Evolutionary conservation across 2,797 vertebrate species (phyloP).

Genomic region (Myioborus miniatus): DNA sequence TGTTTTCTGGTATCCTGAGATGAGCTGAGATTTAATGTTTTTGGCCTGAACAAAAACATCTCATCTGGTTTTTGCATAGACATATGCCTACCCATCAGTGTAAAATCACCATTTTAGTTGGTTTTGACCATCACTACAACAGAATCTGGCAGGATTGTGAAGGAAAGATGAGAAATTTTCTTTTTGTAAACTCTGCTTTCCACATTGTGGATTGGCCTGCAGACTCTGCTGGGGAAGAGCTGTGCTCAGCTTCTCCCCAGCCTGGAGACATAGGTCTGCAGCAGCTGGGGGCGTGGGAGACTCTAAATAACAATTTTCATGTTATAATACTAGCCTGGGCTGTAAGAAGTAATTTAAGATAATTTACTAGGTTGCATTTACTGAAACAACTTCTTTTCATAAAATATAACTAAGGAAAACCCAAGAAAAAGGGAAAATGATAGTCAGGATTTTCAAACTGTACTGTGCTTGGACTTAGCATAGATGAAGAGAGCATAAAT

Average conservation of each 20-base stretch:
- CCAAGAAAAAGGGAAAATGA: slow-evolving; percentile 43
- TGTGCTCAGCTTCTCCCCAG: slow-evolving; percentile 1
- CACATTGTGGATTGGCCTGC: neutral
- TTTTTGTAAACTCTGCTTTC: slow-evolving; percentile 7
- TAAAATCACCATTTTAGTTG: neutral
- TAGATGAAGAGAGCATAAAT: neutral
- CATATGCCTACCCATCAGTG: neutral
- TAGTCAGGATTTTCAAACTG: neutral
- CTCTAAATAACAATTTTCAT: slow-evolving; percentile 54
- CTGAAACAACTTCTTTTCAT: slow-evolving; percentile 38
- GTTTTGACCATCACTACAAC: neutral
- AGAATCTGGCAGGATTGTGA: neutral
- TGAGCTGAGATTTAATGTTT: neutral
- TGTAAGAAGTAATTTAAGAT: slow-evolving; percentile 51
- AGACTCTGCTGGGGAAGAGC: neutral
- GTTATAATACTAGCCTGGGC: slow-evolving; percentile 3
- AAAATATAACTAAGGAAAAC: slow-evolving; percentile 43
- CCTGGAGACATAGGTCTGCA: slow-evolving; percentile 35
- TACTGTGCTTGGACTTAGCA: neutral
- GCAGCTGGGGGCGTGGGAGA: neutral
- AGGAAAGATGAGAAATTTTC: neutral
- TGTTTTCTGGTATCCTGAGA: neutral
- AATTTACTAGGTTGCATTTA: slow-evolving; percentile 55
- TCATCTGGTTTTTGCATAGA: neutral
- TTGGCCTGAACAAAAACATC: neutral